Base-by-base conservation (phyloP, 2,113 vertebrate species). In the Pterocles orientalis region DNA sequence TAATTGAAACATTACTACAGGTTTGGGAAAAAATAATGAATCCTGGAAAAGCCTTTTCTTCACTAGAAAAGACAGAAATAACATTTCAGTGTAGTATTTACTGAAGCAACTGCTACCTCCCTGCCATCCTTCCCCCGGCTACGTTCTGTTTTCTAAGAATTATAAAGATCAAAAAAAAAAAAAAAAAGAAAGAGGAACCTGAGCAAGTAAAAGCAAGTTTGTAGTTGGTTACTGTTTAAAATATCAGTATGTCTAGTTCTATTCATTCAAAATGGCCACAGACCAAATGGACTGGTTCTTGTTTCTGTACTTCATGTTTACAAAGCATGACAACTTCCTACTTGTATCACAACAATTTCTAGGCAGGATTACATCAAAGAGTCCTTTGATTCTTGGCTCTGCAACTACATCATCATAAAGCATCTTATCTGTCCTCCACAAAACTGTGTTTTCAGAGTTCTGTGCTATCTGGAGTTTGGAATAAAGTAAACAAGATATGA, bases 121-220 rank as follows among this genome's bases (percentile, higher is more conserved):
- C 62, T 80, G 16, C 14, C 36, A 47, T 25, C 12, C n/a, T 78
- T 88, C 24, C 60, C 48, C 48, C 14, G 14, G 26, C 11, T 47
- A 57, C 14, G 43, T 51, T 76, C 47, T n/a, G 19, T 65, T 92
- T 93, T 93, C 88, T 92, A 94, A 83, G 47, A 96, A 83, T 28
- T 65, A 23, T 7, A 20, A 83, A 68, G 45, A 73, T 50, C 18
- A n/a, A n/a, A n/a, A n/a, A n/a, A 36, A 36, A 36, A 36, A 10
- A 70, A 56, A 34, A 58, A 36, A 77, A 72, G 13, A 64, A 95
- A 80, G 41, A 82, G 75, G 88, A 92, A 95, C 26, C 12, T 69
- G 61, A 92, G 71, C 12, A 79, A 69, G 4, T 39, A 19, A 81
- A 77, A 86, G 8, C 20, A 83, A 78, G 14, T 53, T 81, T 65